phyloP scores from a whole-genome alignment of 2,888 invertebrate genomes.

The Calameuta filiformis region DNA sequence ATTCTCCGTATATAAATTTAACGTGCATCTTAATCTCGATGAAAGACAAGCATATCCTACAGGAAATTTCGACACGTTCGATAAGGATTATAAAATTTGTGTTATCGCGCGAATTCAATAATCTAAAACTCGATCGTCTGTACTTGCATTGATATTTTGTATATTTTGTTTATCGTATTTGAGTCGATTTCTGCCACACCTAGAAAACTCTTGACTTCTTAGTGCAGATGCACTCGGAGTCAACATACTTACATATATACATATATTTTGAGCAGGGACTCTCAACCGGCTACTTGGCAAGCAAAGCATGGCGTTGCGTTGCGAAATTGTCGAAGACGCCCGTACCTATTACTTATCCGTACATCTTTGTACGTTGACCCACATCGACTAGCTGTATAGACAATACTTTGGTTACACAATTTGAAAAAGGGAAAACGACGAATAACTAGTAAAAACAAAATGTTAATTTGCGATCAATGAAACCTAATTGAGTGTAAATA shows the following conservation, averaged over 20 bases:
- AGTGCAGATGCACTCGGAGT: background rate
- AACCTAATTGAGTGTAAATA: too few relatives aligned
- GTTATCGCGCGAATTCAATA: background rate
- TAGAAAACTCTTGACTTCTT: background rate
- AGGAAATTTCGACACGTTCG: too few relatives aligned
- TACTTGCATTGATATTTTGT: background rate
- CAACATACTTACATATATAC: background rate
- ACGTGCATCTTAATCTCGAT: background rate
- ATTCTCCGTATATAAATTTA: background rate
- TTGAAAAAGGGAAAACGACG: background rate
- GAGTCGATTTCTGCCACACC: background rate
- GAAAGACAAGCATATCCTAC: too few relatives aligned
- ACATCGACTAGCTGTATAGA: background rate
- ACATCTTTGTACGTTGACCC: background rate
- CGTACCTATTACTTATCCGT: background rate
- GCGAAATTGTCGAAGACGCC: background rate
- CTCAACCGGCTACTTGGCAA: background rate
- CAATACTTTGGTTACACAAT: background rate
- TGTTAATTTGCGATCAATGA: background rate
- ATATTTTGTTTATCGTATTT: background rate
- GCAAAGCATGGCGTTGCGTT: background rate
- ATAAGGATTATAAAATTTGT: background rate
- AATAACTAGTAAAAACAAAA: background rate
- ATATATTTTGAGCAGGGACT: background rate
- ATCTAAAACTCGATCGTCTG: background rate